phyloP scores from a whole-genome alignment of 2,113 vertebrate genomes.

The Scomber japonicus region DNA sequence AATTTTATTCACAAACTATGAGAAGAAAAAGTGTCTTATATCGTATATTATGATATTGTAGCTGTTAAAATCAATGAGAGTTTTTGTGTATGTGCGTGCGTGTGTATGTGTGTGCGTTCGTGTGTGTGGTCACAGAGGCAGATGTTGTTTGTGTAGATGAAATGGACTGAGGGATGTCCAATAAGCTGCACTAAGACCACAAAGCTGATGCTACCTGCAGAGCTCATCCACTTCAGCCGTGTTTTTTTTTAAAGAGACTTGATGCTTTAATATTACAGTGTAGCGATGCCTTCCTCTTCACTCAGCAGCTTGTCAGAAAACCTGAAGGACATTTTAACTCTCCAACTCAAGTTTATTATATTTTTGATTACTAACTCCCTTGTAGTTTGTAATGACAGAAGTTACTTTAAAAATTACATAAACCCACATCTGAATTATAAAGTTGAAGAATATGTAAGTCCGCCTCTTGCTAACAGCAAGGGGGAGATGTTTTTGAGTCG shows the following conservation, averaged over 20 bases:
- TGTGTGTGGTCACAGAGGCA: background rate
- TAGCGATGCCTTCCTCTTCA: background rate
- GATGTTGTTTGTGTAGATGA: conserved; percentile 15
- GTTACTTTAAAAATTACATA: conserved; percentile 18
- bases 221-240: background rate
- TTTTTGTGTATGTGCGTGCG: background rate
- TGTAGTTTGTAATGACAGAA: background rate
- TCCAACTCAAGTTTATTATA: background rate
- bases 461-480: background rate
- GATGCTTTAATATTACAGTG: background rate
- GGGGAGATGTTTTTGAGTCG: background rate
- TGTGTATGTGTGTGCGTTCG: background rate
- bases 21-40: background rate
- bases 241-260: conserved; percentile 26
- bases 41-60: background rate
- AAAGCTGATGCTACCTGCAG: conserved; percentile 18
- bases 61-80: background rate
- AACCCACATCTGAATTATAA: background rate
- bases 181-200: conserved; percentile 21
- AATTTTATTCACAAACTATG: background rate
- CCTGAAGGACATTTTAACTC: background rate
- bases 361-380: background rate
- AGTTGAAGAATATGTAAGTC: background rate
- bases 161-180: conserved; percentile 2
- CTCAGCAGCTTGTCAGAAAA: background rate